Conservation (phyloP, 2,888 invertebrate species). For the Acanthosepion pharaonis region DNA sequence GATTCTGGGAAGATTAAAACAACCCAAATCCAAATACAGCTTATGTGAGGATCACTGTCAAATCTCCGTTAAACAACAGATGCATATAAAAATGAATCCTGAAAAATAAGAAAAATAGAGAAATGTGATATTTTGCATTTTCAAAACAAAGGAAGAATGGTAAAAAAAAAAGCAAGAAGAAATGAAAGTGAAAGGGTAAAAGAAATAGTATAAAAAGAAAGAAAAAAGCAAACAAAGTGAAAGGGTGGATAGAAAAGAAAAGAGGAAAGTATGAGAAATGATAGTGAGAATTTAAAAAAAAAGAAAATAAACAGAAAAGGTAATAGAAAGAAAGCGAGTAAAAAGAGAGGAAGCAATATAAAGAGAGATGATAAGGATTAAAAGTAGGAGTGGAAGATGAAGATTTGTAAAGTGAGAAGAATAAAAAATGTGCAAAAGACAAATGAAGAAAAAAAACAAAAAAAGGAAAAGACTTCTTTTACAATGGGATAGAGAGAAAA, state of each 20-base stretch:
- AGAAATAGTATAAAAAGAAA: background rate
- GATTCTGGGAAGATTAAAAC: background rate
- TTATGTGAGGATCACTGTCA: background rate
- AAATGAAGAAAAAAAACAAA: no score
- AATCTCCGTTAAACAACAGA: background rate
- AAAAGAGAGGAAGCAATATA: no score
- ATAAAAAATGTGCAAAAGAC: no score
- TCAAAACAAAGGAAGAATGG: background rate
- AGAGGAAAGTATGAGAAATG: background rate
- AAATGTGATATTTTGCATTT: slow-evolving; percentile 24
- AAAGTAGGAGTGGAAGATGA: no score
- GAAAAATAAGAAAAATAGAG: background rate
- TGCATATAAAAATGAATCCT: background rate
- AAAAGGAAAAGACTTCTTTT: no score
- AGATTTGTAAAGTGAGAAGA: no score
- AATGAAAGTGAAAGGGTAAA: slow-evolving; percentile 40
- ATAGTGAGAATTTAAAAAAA: no score
- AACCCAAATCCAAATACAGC: background rate
- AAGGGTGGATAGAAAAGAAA: background rate
- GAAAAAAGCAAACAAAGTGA: slow-evolving; percentile 47
- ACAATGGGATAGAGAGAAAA: no score
- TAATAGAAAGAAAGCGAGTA: no score
- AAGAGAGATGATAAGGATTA: no score
- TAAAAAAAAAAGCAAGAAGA: background rate
- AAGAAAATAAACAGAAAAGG: no score